Percentiles rank a stretch among this genome's conserved stretches.
Evolutionary conservation across 2,888 invertebrate species (phyloP).

Genomic region (Dynastes grantii): DNA sequence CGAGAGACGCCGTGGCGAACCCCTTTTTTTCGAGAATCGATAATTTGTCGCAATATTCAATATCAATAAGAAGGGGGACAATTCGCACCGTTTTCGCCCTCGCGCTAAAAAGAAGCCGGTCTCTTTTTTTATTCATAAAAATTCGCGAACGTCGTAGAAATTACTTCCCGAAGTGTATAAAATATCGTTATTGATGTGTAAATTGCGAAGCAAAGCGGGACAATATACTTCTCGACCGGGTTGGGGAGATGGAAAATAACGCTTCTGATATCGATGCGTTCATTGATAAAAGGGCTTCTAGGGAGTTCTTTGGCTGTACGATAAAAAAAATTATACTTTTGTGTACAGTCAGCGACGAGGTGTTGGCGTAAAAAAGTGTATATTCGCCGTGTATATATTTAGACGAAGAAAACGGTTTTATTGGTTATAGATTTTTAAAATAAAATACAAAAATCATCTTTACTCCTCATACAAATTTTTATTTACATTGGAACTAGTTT

Average conservation of each 20-base stretch:
- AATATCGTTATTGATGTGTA: constrained; percentile 36
- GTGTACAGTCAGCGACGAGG: neutral
- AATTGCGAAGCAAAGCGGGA: constrained; percentile 8
- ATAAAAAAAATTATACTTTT: constrained; percentile 8
- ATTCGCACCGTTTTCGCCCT: neutral
- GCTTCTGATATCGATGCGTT: neutral
- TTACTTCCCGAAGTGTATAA: constrained; percentile 23
- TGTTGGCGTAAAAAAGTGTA: neutral
- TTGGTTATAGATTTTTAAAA: no score
- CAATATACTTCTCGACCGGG: neutral
- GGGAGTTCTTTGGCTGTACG: neutral
- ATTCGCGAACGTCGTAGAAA: constrained; percentile 11
- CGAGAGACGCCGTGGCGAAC: neutral
- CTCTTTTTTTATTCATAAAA: constrained; percentile 19
- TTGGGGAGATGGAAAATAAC: constrained; percentile 5
- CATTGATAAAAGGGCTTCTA: neutral
- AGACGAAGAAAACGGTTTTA: no score
- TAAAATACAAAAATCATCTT: no score
- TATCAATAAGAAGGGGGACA: neutral
- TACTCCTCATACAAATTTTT: no score
- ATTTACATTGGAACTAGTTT: no score
- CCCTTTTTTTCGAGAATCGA: constrained; percentile 10
- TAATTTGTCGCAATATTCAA: constrained; percentile 19
- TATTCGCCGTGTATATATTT: neutral
- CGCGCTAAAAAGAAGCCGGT: neutral